These are phyloP conservation scores for Fulica atra DNA, from an alignment of 2,113 vertebrate genomes.

Conservation along the genomic window DNA sequence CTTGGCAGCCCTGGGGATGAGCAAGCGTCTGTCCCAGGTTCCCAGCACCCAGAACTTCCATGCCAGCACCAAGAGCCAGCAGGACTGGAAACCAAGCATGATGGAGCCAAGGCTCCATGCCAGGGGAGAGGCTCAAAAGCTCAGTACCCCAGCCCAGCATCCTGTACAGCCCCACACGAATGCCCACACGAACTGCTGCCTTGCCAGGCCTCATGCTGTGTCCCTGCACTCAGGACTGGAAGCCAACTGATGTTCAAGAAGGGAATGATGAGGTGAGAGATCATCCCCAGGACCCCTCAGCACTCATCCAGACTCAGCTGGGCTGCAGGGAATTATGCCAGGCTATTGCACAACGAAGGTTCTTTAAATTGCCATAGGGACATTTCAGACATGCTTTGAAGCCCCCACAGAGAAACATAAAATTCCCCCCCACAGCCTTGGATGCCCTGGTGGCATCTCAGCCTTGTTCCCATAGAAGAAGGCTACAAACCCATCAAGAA, in stretches of 20 bases:
- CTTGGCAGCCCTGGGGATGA: accelerated
- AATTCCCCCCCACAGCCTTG: not conserved
- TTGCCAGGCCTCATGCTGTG: accelerated
- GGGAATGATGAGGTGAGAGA: not conserved
- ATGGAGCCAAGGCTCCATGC: not conserved
- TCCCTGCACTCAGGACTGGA: not conserved
- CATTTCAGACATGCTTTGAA: not conserved
- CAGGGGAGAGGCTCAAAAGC: not conserved
- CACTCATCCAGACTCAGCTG: not conserved
- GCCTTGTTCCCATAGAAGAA: not conserved
- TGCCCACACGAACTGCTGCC: not conserved
- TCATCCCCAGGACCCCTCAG: not conserved
- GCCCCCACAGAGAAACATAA: not conserved
- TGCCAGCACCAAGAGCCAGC: not conserved
- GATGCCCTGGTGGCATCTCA: accelerated
- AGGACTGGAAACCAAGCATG: accelerated
- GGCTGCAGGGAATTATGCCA: not conserved
- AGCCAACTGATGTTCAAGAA: not conserved
- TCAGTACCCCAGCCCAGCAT: not conserved
- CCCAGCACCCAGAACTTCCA: not conserved
- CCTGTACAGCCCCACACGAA: not conserved
- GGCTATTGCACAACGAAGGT: not conserved
- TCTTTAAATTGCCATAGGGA: not conserved
- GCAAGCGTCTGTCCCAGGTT: accelerated
- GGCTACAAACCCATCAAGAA: not conserved